Percentiles rank a stretch among this genome's conserved stretches.
phyloP scores from a whole-genome alignment of 2,797 vertebrate genomes.

The Pseudocheirus occidentalis region DNA sequence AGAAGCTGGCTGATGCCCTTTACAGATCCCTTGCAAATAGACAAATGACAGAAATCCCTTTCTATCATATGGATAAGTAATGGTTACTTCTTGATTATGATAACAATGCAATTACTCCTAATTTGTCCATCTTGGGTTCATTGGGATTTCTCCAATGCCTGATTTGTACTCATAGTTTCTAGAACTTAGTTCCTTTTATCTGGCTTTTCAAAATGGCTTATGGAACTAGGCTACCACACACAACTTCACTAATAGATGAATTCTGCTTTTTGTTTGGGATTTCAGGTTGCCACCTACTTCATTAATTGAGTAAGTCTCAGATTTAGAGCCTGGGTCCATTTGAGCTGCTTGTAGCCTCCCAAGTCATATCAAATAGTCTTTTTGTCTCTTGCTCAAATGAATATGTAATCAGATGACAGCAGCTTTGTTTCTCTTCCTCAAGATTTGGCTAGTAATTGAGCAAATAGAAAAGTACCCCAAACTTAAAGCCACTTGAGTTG shows the following conservation, averaged over 20 bases:
- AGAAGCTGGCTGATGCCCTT: background rate
- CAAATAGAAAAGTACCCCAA: background rate
- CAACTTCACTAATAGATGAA: slow-evolving; percentile 12
- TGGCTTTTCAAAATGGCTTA: background rate
- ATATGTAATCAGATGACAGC: background rate
- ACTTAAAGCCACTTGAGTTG: background rate
- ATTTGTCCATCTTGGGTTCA: background rate
- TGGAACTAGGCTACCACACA: background rate
- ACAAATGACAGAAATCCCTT: background rate
- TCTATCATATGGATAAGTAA: background rate
- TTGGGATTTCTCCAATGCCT: slow-evolving; percentile 22
- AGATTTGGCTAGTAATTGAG: background rate
- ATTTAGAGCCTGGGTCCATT: background rate
- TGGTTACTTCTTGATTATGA: background rate
- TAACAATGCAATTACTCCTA: background rate
- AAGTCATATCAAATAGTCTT: background rate
- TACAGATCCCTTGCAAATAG: background rate
- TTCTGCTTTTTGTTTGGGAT: background rate
- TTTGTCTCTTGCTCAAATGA: background rate
- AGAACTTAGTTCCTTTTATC: slow-evolving; percentile 11
- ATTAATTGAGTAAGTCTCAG: background rate
- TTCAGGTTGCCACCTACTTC: background rate
- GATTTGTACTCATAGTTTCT: background rate
- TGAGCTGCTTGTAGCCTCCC: background rate
- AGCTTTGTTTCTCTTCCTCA: background rate